Percentiles rank a stretch among this genome's conserved stretches.
Conservation (phyloP, 1,140 invertebrate species). For the Penaeus chinensis region DNA sequence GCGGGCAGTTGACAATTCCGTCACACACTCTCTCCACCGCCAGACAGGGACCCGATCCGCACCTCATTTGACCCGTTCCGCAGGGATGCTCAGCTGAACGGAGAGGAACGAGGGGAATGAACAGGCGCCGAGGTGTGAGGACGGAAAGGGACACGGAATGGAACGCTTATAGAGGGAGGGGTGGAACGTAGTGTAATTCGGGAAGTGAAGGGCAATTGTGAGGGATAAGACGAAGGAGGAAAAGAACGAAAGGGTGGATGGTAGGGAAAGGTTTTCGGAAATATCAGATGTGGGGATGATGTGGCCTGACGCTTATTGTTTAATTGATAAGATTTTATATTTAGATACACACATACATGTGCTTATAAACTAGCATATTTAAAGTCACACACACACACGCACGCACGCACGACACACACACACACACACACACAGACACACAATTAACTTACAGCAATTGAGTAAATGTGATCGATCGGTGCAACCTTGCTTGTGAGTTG, state of each 20-base stretch:
- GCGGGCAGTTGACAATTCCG: slow-evolving; percentile 7
- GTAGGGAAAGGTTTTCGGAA: background rate
- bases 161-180: no score
- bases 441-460: slow-evolving; percentile 33
- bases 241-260: background rate
- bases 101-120: background rate
- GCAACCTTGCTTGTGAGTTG: background rate
- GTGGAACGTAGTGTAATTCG: no score
- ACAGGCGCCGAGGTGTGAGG: background rate
- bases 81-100: slow-evolving; percentile 7
- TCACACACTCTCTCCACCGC: background rate
- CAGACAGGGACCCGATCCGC: slow-evolving; percentile 32
- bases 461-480: slow-evolving; percentile 32
- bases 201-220: background rate
- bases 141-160: background rate
- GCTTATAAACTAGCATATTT: no score
- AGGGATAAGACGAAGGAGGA: background rate
- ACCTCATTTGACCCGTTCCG: background rate
- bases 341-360: background rate
- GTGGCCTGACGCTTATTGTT: background rate
- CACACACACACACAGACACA: slow-evolving; percentile 19
- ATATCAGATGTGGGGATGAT: background rate
- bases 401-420: background rate
- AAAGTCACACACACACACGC: slow-evolving; percentile 1
- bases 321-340: background rate